Evolutionary conservation across 2,113 vertebrate species (phyloP).

Genomic region (Ctenomys sociabilis): DNA sequence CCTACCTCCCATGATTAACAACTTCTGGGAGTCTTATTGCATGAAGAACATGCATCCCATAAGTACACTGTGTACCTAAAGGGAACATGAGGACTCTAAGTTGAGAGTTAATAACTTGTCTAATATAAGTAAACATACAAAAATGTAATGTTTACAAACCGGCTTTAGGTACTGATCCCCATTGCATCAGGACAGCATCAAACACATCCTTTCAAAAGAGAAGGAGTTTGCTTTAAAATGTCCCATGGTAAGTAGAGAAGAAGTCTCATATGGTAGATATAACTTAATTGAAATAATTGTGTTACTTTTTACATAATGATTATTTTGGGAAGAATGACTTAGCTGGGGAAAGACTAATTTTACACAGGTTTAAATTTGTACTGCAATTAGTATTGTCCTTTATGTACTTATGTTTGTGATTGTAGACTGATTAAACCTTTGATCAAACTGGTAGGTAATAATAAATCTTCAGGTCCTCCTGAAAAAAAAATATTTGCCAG

Average conservation of each 20-base stretch:
- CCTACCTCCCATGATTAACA: not conserved
- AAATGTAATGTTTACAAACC: not conserved
- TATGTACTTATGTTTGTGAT: not conserved
- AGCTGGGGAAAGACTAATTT: not conserved
- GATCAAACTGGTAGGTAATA: not conserved
- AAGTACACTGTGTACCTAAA: not conserved
- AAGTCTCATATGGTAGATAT: not conserved
- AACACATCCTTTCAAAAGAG: not conserved
- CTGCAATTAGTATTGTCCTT: not conserved
- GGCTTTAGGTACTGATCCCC: not conserved
- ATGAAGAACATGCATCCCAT: not conserved
- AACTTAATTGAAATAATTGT: not conserved
- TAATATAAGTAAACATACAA: not conserved
- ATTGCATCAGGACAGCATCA: not conserved
- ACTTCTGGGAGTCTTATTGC: not conserved
- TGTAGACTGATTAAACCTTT: conserved; percentile 21
- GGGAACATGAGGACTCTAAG: not conserved
- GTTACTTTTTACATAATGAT: not conserved
- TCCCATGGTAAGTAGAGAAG: not conserved
- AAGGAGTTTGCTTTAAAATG: conserved; percentile 24
- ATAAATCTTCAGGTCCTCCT: conserved; percentile 3
- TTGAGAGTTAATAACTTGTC: not conserved
- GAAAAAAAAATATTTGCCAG: not conserved
- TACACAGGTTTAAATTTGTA: not conserved
- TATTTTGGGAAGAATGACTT: not conserved